Evolutionary conservation across 2,797 vertebrate genomes (phyloP), one percentile per base, ranked within the genome.

Genomic region (Liparis tanakae): DNA sequence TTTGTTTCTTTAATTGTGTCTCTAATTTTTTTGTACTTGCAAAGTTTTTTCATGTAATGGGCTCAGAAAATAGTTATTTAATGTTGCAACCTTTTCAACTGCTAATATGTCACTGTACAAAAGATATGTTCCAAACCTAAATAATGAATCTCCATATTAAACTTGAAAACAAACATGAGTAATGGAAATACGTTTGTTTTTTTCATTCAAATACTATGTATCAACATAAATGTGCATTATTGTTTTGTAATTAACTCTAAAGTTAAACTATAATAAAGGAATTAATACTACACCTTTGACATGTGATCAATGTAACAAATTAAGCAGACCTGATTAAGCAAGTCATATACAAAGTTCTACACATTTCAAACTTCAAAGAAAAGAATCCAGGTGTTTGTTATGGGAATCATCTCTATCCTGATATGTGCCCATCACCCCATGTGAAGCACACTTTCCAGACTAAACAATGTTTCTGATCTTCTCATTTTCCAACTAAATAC

Each of bases 261-360:
- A 53, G 13, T 17, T 30, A 30, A 30, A 30, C 25, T 30, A 30
- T 30, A 30, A 88, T 67, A 25, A 69, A 64, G 10, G 12, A 53
- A 82, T 86, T 87, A 84, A 79, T 76, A 15, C 75, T 66, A 39
- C 20, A 76, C 76, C 78, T 91, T 79, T 91, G 85, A 90, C 84
- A 91, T 8, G 36, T 46, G n/a, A 76, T 83, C 70, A 80, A 83
- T 91, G 88, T 67, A 91, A 88, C 6, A 54, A 6, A 55, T 67
- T 74, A 22, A 69, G 20, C 43, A 73, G 41, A 66, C 13, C 61
- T 88, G 58, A 83, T 85, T 86, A 58, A 70, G 66, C 9, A 39
- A 71, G 50, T 46, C 72, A 77, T 33, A n/a, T n/a, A n/a, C n/a
- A n/a, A n/a, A n/a, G n/a, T n/a, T n/a, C n/a, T n/a, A n/a, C n/a